Percentiles rank a stretch among this genome's conserved stretches.
Conservation (phyloP, 2,888 invertebrate species). For the Hartigia nigra region DNA sequence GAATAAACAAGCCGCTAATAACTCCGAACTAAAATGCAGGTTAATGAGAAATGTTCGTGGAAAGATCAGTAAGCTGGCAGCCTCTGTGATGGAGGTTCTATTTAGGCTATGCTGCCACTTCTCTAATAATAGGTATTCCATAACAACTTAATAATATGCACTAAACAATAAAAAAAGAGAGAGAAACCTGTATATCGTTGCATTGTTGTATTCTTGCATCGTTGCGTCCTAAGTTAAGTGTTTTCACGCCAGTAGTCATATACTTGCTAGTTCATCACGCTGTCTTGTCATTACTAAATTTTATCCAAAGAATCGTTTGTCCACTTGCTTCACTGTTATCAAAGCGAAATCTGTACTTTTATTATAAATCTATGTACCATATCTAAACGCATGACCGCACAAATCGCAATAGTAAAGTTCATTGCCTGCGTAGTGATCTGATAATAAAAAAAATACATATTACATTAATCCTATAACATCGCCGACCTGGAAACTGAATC, state of each 20-base stretch:
- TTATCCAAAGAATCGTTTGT: background rate
- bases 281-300: background rate
- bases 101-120: conserved; percentile 78
- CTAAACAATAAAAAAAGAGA: conserved; percentile 25
- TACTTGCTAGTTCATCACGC: background rate
- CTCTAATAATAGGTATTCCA: conserved; percentile 74
- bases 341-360: background rate
- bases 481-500: background rate
- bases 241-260: background rate
- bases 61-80: conserved; percentile 76
- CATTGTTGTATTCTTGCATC: conserved; percentile 8
- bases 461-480: background rate
- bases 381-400: background rate
- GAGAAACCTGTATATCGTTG: background rate
- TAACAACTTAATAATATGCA: conserved; percentile 57
- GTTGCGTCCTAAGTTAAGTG: background rate
- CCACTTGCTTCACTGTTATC: background rate
- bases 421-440: background rate
- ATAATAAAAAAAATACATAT: background rate
- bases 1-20: conserved; percentile 43
- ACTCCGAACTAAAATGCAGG: conserved; percentile 66
- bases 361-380: background rate
- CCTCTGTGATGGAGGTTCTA: conserved; percentile 77
- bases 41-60: conserved; percentile 75
- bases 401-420: background rate